Evolutionary conservation across 2,113 vertebrate genomes (phyloP), one percentile per base, ranked within the genome.

Genomic region (Romanogobio albipinnatus): DNA sequence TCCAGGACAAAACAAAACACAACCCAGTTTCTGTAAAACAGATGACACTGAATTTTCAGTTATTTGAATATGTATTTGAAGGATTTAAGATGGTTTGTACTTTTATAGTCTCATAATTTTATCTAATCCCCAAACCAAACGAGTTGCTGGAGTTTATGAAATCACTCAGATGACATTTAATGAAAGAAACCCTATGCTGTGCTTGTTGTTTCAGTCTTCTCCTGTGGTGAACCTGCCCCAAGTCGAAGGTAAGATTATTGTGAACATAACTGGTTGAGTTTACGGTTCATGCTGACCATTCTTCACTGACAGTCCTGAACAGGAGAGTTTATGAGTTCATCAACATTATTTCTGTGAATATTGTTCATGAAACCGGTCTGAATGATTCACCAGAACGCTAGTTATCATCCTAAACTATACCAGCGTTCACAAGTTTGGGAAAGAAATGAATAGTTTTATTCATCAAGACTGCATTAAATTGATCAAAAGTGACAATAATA

Each of bases 231-330:
- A 93, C 74, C 91, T 96, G 53, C 95, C 96, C 62, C 93, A 89
- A 85, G 95, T 97, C 84, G 95, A 98, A 91, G 97, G 97, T 97
- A 90, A 94, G 91, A 89, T 9, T 10, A 36, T 36, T 4, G 3
- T 36, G 36, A 36, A 4, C 36, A 36, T 36, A 0, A 3, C 4
- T 36, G 3, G 33, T 33, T 33, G 33, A 33, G 43, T 45, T 45
- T 45, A 9, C 9, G 2, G 9, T 45, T 45, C 43, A 45, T 45
- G 43, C 43, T 45, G 43, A 45, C 43, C 53, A 2, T 6, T 56
- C 51, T 17, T 53, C 51, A 17, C 51, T 17, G 14, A 53, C 15
- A 17, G 15, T 53, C 5, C 6, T 56, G 5, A 17, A 15, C 43
- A 45, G 9, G 43, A 45, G 43, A 45, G 9, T 45, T 45, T 45